These are phyloP conservation scores for Muscicapa comitata DNA, from an alignment of 2,797 vertebrate genomes.

Conservation along the genomic window DNA sequence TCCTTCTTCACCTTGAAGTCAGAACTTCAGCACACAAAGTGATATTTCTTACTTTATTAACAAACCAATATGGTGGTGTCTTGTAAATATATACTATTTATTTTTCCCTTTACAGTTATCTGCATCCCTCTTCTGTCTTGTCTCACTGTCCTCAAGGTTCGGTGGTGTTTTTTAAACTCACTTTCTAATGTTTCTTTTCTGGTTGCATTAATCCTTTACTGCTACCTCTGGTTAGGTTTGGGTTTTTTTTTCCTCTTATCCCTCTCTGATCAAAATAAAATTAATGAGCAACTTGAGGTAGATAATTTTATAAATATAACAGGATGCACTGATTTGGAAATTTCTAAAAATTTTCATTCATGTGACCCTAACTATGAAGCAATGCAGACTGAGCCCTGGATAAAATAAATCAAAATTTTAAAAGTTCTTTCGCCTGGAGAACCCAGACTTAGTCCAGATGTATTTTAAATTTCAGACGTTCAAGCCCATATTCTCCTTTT, in stretches of 20 bases:
- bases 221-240: accelerated
- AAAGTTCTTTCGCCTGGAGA: not conserved
- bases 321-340: not conserved
- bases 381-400: accelerated
- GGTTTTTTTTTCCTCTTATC: not conserved
- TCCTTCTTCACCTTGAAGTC: not conserved
- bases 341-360: not conserved
- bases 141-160: not conserved
- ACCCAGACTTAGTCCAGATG: not conserved
- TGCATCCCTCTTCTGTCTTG: not conserved
- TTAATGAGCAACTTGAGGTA: not conserved
- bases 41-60: not conserved
- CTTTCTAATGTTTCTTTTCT: not conserved
- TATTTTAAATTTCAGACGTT: not conserved
- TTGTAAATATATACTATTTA: not conserved
- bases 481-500: not conserved
- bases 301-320: not conserved
- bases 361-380: not conserved
- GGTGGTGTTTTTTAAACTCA: accelerated
- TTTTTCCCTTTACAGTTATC: not conserved
- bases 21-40: not conserved
- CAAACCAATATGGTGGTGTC: not conserved
- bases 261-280: not conserved
- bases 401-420: not conserved
- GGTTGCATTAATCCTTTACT: not conserved